These are phyloP conservation scores for Microplitis demolitor DNA, from an alignment of 1,140 invertebrate species.

Conservation along the genomic window DNA sequence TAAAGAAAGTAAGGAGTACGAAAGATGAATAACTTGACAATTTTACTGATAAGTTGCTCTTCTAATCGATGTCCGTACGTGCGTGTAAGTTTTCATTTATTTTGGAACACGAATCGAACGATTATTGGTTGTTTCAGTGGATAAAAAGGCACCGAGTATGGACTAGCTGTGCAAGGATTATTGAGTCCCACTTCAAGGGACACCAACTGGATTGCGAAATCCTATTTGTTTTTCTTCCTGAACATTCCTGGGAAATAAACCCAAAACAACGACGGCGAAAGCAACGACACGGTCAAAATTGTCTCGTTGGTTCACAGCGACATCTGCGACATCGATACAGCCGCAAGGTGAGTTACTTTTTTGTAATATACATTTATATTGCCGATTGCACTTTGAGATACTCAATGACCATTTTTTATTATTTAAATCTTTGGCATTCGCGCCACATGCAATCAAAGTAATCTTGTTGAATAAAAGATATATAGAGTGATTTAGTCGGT, in stretches of 20 bases:
- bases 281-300: conserved; percentile 27
- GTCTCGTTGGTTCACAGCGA: conserved; percentile 42
- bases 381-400: neutral
- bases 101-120: conserved; percentile 42
- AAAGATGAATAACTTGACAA: neutral
- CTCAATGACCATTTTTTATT: too few relatives aligned
- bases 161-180: conserved; percentile 44
- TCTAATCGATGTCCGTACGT: conserved; percentile 35
- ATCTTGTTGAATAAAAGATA: too few relatives aligned
- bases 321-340: conserved; percentile 52
- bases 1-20: too few relatives aligned
- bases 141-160: conserved; percentile 51
- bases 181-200: conserved; percentile 22
- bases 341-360: conserved; percentile 56
- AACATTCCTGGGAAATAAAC: too few relatives aligned
- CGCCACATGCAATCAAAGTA: too few relatives aligned
- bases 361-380: neutral
- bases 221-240: neutral
- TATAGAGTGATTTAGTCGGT: too few relatives aligned
- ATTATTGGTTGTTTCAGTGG: conserved; percentile 53
- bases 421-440: too few relatives aligned
- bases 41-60: neutral
- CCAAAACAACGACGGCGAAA: conserved; percentile 1
- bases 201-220: conserved; percentile 1
- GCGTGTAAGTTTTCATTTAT: conserved; percentile 1